Percentiles rank a stretch among this genome's conserved stretches.
These are phyloP conservation scores for Scaptomyza flava DNA, from an alignment of 2,888 invertebrate species.

Conservation along the genomic window DNA sequence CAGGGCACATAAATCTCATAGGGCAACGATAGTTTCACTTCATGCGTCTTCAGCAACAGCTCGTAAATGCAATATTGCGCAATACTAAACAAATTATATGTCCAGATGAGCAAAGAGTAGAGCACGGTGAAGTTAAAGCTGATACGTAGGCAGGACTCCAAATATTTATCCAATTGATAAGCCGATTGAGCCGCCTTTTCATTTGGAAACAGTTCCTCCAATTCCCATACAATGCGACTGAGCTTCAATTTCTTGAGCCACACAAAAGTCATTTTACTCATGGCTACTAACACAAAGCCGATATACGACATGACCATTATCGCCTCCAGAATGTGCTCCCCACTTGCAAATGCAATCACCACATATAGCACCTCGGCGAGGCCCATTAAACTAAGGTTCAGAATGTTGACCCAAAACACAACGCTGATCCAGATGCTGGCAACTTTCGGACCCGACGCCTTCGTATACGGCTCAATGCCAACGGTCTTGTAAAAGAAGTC, in stretches of 20 bases:
- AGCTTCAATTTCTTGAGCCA: constrained; percentile 67
- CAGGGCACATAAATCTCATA: constrained; percentile 71
- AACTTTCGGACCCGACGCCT: neutral
- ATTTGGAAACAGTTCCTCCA: constrained; percentile 66
- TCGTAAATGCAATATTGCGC: constrained; percentile 70
- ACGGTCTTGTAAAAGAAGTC: constrained; percentile 71
- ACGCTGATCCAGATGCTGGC: constrained; percentile 22
- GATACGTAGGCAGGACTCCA: constrained; percentile 53
- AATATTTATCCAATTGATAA: constrained; percentile 50
- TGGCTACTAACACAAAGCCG: constrained; percentile 73
- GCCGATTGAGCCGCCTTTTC: constrained; percentile 32
- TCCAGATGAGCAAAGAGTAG: constrained; percentile 80
- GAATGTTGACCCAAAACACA: constrained; percentile 57
- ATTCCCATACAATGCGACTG: constrained; percentile 56
- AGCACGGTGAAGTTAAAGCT: constrained; percentile 70
- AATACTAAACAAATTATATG: constrained; percentile 76
- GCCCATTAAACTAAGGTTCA: constrained; percentile 58
- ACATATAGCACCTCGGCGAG: constrained; percentile 68
- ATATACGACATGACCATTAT: constrained; percentile 77
- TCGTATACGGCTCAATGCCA: constrained; percentile 66
- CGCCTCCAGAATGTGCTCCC: constrained; percentile 70
- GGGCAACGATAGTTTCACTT: constrained; percentile 62
- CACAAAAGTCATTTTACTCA: constrained; percentile 76
- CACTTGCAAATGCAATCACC: constrained; percentile 49
- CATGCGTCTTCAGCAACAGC: constrained; percentile 46